These are phyloP conservation scores for Papilio demoleus DNA, from an alignment of 2,888 invertebrate species.

Conservation along the genomic window DNA sequence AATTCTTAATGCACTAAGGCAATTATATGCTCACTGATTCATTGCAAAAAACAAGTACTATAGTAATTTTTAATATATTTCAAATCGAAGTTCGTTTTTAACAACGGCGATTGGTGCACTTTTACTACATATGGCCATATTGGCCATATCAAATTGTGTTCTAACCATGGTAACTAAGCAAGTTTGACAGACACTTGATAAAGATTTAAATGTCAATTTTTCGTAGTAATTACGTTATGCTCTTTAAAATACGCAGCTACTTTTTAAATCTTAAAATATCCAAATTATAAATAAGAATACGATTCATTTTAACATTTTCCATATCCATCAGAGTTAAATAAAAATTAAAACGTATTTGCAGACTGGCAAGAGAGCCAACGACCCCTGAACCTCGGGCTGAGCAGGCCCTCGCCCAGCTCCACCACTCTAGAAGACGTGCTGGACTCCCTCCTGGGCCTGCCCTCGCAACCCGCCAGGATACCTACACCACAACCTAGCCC, in stretches of 20 bases:
- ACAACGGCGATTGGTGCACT: background rate
- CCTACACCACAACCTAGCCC: constrained; percentile 86
- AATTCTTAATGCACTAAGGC: background rate
- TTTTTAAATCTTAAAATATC: background rate
- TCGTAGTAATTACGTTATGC: background rate
- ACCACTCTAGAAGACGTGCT: constrained; percentile 97
- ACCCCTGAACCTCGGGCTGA: constrained; percentile 80
- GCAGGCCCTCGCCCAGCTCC: constrained; percentile 89
- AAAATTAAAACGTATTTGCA: constrained; percentile 56
- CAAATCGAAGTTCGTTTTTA: background rate
- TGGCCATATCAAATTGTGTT: background rate
- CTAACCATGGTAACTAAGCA: background rate
- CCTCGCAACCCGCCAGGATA: constrained; percentile 88
- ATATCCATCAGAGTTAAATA: background rate
- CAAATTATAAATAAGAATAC: no score
- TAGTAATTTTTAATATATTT: no score
- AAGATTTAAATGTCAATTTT: background rate
- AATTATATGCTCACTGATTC: no score
- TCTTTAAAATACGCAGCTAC: no score
- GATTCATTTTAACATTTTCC: background rate
- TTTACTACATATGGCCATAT: background rate
- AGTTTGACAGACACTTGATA: background rate
- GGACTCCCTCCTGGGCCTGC: constrained; percentile 94
- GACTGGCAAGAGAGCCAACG: constrained; percentile 81
- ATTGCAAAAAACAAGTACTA: no score